Percentiles rank a stretch among this genome's conserved stretches.
Evolutionary conservation across 2,797 vertebrate species (phyloP).

Genomic region (Peromyscus melanophrys): DNA sequence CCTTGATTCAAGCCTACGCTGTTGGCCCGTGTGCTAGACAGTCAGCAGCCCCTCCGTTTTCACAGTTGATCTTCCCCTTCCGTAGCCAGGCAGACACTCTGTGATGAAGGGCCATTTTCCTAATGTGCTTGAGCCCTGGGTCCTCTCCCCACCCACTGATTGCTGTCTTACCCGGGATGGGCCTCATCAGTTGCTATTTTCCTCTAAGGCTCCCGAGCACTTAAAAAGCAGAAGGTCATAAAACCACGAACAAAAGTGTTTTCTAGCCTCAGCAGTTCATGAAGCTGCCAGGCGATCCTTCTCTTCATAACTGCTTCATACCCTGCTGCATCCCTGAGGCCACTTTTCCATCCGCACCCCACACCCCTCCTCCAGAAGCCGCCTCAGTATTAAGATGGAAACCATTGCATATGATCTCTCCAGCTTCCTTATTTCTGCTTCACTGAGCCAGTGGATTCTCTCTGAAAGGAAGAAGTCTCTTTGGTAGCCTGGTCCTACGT

Average conservation of each 20-base stretch:
- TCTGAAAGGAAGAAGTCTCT: not conserved
- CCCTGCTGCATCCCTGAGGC: not conserved
- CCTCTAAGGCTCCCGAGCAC: not conserved
- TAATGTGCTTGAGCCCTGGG: not conserved
- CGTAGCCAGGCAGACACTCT: not conserved
- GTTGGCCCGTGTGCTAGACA: not conserved
- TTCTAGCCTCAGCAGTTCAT: not conserved
- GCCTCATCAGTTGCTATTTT: not conserved
- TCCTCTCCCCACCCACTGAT: not conserved
- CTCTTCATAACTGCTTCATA: not conserved
- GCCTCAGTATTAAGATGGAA: not conserved
- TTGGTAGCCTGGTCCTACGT: not conserved
- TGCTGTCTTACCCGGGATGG: not conserved
- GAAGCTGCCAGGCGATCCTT: not conserved
- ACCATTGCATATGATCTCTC: not conserved
- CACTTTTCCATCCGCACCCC: not conserved
- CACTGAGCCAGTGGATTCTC: not conserved
- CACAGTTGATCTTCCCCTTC: not conserved
- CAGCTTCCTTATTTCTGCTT: not conserved
- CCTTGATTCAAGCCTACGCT: not conserved
- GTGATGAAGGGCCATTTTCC: not conserved
- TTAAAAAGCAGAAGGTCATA: constrained; percentile 4
- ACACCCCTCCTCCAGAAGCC: not conserved
- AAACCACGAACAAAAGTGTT: not conserved
- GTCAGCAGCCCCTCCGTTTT: not conserved